These are phyloP conservation scores for Formicarius rufipectus DNA, from an alignment of 2,113 vertebrate species.

Conservation along the genomic window DNA sequence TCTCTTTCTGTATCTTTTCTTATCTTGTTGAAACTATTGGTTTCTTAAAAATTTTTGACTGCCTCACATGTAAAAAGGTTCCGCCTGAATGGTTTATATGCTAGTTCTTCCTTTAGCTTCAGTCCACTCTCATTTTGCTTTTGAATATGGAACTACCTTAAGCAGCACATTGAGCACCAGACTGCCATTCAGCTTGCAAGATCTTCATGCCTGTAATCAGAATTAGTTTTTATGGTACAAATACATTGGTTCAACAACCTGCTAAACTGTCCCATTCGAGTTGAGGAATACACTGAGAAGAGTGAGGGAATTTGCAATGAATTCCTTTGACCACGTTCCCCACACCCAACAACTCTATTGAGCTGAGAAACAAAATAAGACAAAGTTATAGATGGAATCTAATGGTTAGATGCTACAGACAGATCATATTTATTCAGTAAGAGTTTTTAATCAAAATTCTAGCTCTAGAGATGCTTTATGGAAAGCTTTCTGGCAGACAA, in stretches of 20 bases:
- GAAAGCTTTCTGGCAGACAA: conserved; percentile 27
- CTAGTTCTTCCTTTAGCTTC: not conserved
- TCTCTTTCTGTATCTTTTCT: not conserved
- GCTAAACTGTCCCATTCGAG: not conserved
- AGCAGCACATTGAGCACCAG: not conserved
- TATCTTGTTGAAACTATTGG: not conserved
- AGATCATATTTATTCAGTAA: conserved; percentile 37
- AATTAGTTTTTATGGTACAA: not conserved
- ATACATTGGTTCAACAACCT: not conserved
- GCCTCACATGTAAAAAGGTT: not conserved
- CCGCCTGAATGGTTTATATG: not conserved
- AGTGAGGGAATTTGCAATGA: not conserved
- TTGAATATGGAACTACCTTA: not conserved
- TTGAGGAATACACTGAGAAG: not conserved
- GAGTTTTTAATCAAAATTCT: conserved; percentile 44
- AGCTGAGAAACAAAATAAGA: not conserved
- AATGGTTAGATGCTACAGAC: not conserved
- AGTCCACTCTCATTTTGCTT: not conserved
- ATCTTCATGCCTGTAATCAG: not conserved
- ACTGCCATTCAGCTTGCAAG: not conserved
- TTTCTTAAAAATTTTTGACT: not conserved
- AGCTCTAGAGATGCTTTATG: conserved; percentile 6
- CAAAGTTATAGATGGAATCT: not conserved
- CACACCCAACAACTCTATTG: not conserved
- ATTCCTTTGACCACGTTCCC: not conserved